phyloP scores from a whole-genome alignment of 2,113 vertebrate species.

The Orycteropus afer region DNA sequence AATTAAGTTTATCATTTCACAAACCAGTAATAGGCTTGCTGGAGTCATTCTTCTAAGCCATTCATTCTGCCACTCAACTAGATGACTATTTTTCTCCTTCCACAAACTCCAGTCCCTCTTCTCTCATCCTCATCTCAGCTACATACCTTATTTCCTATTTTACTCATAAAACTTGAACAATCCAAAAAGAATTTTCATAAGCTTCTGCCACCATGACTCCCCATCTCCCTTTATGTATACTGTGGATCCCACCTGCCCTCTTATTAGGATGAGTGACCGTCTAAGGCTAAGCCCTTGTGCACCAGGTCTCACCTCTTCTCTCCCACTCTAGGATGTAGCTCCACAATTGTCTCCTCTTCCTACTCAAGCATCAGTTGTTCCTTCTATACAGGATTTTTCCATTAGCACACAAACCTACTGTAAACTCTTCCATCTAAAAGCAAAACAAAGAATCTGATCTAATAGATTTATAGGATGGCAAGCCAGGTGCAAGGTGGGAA shows the following conservation, averaged over 20 bases:
- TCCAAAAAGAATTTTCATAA: not conserved
- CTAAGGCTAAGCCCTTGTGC: not conserved
- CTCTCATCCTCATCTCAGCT: not conserved
- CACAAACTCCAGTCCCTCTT: not conserved
- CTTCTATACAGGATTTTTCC: not conserved
- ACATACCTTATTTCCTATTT: not conserved
- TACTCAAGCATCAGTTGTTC: not conserved
- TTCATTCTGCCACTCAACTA: conserved; percentile 10
- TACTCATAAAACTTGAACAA: not conserved
- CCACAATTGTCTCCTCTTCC: not conserved
- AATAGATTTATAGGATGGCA: not conserved
- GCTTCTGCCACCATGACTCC: not conserved
- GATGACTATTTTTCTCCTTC: not conserved
- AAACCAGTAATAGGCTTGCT: not conserved
- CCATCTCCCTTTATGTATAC: not conserved
- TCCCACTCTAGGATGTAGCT: not conserved
- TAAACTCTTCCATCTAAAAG: not conserved
- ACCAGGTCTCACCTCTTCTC: not conserved
- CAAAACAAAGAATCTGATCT: not conserved
- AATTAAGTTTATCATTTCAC: not conserved
- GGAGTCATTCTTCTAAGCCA: not conserved
- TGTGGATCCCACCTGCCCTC: too few species aligned
- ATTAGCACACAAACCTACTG: not conserved
- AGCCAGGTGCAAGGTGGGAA: not conserved
- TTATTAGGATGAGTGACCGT: not conserved